Evolutionary conservation across 2,797 vertebrate species (phyloP).

Genomic region (Chromis chromis): DNA sequence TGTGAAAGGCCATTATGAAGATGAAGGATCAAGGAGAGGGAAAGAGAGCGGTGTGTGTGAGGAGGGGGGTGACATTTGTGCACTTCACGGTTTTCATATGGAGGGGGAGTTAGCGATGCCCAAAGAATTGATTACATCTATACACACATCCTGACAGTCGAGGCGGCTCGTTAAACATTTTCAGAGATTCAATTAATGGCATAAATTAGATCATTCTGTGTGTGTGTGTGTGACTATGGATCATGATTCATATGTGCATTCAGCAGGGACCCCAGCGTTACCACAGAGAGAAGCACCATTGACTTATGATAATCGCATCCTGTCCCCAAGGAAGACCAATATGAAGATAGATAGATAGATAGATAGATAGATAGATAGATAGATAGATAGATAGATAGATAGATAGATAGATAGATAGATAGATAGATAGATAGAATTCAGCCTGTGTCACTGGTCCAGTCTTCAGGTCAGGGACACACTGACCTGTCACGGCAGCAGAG

Average conservation of each 20-base stretch:
- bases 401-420: no score
- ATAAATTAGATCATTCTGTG: constrained; percentile 42
- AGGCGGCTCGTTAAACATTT: constrained; percentile 61
- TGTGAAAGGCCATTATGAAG: constrained; percentile 8
- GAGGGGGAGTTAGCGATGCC: not conserved
- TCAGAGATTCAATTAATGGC: constrained; percentile 67
- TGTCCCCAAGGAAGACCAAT: constrained; percentile 39
- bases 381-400: not conserved
- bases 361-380: no score
- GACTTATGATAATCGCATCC: constrained; percentile 66
- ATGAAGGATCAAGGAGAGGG: not conserved
- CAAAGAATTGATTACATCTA: constrained; percentile 47
- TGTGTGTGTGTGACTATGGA: constrained; percentile 8
- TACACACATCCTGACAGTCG: constrained; percentile 36
- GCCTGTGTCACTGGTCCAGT: not conserved
- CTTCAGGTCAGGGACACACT: constrained; percentile 7
- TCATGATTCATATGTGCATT: constrained; percentile 62
- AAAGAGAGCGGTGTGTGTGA: not conserved
- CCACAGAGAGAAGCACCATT: constrained; percentile 31
- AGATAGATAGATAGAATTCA: not conserved
- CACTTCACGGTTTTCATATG: constrained; percentile 14
- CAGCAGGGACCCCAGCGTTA: constrained; percentile 41
- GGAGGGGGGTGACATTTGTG: not conserved
- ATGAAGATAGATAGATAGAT: not conserved
- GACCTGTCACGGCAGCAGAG: constrained; percentile 7